phyloP scores from a whole-genome alignment of 2,113 vertebrate genomes.

The Melierax canorus region DNA sequence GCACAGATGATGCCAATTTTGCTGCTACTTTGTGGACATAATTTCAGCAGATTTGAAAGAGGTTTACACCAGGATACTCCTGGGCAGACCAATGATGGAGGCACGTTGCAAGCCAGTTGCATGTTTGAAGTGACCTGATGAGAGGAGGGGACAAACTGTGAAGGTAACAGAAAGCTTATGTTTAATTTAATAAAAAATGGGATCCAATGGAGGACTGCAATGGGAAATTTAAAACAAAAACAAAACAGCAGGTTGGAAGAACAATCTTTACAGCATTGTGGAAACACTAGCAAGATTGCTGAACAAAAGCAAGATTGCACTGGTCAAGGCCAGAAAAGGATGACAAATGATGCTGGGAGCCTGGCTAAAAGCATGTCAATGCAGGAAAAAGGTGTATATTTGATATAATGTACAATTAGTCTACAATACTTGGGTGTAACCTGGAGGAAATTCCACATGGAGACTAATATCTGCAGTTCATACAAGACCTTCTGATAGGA shows the following conservation, averaged over 20 bases:
- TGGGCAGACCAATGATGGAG: background rate
- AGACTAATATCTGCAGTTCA: background rate
- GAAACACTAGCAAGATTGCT: background rate
- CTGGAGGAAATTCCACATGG: background rate
- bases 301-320: background rate
- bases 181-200: background rate
- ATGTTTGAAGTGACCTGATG: background rate
- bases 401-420: background rate
- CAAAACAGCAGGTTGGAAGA: background rate
- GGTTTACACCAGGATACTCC: background rate
- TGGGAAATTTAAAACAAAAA: background rate
- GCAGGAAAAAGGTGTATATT: background rate
- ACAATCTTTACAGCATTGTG: background rate
- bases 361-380: background rate
- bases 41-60: background rate
- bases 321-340: background rate
- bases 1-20: background rate
- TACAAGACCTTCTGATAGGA: background rate
- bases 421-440: background rate
- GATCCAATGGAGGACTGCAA: background rate
- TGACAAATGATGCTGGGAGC: background rate
- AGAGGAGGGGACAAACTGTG: background rate
- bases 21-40: background rate
- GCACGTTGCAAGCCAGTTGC: background rate
- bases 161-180: background rate